Conservation (phyloP, 2,888 invertebrate species). For the Neoscelio sp. region DNA sequence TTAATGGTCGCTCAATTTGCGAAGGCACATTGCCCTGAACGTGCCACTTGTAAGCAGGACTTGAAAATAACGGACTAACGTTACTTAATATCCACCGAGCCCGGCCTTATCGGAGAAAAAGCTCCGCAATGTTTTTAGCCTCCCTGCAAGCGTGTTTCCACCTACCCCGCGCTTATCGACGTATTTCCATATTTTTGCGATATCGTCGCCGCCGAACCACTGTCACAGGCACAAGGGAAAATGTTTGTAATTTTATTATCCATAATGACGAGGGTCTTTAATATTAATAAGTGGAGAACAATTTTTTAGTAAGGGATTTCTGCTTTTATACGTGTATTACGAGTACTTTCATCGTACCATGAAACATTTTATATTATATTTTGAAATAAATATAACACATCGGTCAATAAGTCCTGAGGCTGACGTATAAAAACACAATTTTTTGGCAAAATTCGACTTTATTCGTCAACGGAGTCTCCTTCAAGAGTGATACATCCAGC, state of each 20-base stretch:
- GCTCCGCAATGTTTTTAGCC: slow-evolving; percentile 28
- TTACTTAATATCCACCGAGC: slow-evolving; percentile 47
- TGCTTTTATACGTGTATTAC: too few relatives aligned
- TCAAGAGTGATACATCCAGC: too few relatives aligned
- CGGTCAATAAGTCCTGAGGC: too few relatives aligned
- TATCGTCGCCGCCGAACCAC: slow-evolving; percentile 56
- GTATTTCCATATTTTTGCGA: slow-evolving; percentile 73
- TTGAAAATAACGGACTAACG: slow-evolving; percentile 55
- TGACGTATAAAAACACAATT: too few relatives aligned
- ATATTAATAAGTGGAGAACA: too few relatives aligned
- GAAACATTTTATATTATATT: too few relatives aligned
- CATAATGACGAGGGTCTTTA: slow-evolving; percentile 10
- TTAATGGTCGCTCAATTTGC: slow-evolving; percentile 60
- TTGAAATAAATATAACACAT: too few relatives aligned
- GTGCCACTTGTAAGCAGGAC: slow-evolving; percentile 32
- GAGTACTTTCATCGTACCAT: too few relatives aligned
- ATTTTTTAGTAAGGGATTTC: too few relatives aligned
- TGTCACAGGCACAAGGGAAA: slow-evolving; percentile 24
- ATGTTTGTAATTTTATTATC: slow-evolving; percentile 38
- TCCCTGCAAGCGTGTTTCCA: slow-evolving; percentile 35
- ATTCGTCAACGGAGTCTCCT: too few relatives aligned
- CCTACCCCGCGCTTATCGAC: slow-evolving; percentile 51
- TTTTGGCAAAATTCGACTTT: too few relatives aligned
- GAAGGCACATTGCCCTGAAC: slow-evolving; percentile 43
- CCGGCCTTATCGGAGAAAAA: slow-evolving; percentile 49